Conservation (phyloP, 2,888 invertebrate genomes). For the Serripes groenlandicus region DNA sequence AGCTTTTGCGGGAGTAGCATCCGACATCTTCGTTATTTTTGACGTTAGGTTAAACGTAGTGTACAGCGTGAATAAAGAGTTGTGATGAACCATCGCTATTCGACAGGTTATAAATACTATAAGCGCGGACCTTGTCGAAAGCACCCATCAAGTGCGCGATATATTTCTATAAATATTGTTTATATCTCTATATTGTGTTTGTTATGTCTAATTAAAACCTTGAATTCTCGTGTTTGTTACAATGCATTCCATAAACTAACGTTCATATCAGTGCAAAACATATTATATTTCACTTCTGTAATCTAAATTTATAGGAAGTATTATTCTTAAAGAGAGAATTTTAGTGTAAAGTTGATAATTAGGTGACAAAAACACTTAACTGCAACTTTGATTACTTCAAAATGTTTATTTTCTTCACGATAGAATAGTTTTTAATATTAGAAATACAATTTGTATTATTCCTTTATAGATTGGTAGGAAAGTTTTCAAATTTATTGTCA, state of each 20-base stretch:
- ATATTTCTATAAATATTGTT: slow-evolving; percentile 43
- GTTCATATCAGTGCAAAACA: slow-evolving; percentile 27
- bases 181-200: slow-evolving; percentile 66
- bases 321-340: slow-evolving; percentile 27
- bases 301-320: not conserved
- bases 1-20: slow-evolving; percentile 54
- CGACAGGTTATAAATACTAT: slow-evolving; percentile 38
- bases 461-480: slow-evolving; percentile 29
- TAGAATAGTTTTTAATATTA: not conserved
- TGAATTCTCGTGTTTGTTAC: not conserved
- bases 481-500: not conserved
- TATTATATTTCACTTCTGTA: slow-evolving; percentile 41
- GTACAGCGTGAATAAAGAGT: no score
- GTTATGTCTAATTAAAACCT: slow-evolving; percentile 46
- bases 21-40: slow-evolving; percentile 12
- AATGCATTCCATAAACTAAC: not conserved
- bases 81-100: not conserved
- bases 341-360: slow-evolving; percentile 46
- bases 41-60: no score
- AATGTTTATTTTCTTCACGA: slow-evolving; percentile 5
- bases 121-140: slow-evolving; percentile 74
- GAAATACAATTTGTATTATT: slow-evolving; percentile 53
- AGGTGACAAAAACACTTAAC: slow-evolving; percentile 36
- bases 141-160: slow-evolving; percentile 62
- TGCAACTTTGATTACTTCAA: slow-evolving; percentile 36